Conservation (phyloP, 1,140 invertebrate species). For the Lamellibrachia luymesi region DNA sequence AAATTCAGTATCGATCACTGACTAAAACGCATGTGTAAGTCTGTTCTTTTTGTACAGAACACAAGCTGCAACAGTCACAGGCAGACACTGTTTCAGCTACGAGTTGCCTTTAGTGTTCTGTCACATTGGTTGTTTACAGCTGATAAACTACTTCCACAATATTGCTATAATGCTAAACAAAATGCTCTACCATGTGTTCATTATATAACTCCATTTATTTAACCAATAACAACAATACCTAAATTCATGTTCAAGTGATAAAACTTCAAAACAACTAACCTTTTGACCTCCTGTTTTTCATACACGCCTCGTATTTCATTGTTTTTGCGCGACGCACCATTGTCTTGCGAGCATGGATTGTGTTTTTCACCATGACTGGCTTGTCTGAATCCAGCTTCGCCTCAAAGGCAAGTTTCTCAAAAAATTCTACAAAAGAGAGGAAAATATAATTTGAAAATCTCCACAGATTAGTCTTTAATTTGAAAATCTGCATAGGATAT, state of each 20-base stretch:
- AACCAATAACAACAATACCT: neutral
- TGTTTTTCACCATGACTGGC: slow-evolving; percentile 55
- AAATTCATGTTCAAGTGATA: neutral
- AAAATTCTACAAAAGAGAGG: slow-evolving; percentile 47
- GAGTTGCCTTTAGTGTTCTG: neutral
- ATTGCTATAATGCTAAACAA: neutral
- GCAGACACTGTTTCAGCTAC: neutral
- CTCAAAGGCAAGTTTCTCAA: slow-evolving; percentile 56
- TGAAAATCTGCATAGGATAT: neutral
- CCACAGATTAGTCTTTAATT: no score
- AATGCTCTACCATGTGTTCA: neutral
- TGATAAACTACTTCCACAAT: no score
- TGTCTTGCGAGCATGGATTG: slow-evolving; percentile 53
- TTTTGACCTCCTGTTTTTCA: slow-evolving; percentile 5
- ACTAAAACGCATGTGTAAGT: neutral
- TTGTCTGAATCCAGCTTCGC: slow-evolving; percentile 53
- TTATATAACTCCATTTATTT: neutral
- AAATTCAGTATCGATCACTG: neutral
- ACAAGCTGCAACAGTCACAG: neutral
- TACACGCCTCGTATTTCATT: slow-evolving; percentile 40
- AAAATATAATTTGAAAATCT: neutral
- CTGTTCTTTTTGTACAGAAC: neutral
- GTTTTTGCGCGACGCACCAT: slow-evolving; percentile 47
- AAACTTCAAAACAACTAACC: neutral
- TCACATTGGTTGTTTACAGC: no score